Percentiles rank a stretch among this genome's conserved stretches.
phyloP scores from a whole-genome alignment of 2,888 invertebrate species.

The Drosophila neonasuta region DNA sequence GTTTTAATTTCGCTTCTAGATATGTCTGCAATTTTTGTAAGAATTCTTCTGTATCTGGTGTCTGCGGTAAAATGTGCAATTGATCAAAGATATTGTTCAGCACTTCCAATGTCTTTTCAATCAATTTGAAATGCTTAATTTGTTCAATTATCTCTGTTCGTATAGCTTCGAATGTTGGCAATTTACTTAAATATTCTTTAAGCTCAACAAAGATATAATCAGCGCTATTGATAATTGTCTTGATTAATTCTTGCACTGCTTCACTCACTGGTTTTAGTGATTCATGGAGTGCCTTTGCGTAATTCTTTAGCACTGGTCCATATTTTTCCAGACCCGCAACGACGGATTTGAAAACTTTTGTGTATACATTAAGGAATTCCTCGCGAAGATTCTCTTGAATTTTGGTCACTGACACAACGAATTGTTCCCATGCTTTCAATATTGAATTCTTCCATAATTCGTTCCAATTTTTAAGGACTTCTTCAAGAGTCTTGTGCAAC shows the following conservation, averaged over 20 bases:
- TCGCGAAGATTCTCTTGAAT: conserved; percentile 67
- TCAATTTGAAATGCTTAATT: conserved; percentile 83
- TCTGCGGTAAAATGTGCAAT: conserved; percentile 85
- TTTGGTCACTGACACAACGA: conserved; percentile 54
- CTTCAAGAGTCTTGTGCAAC: conserved; percentile 79
- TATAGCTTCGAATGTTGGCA: conserved; percentile 82
- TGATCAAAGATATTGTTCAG: conserved; percentile 84
- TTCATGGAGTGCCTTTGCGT: conserved; percentile 82
- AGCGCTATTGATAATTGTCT: conserved; percentile 76
- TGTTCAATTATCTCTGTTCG: conserved; percentile 60
- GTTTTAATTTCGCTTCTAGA: conserved; percentile 86
- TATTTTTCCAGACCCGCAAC: conserved; percentile 74
- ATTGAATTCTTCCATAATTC: conserved; percentile 82
- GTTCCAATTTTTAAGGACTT: conserved; percentile 80
- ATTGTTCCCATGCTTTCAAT: conserved; percentile 80
- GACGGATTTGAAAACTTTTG: conserved; percentile 52
- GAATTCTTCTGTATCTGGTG: conserved; percentile 86
- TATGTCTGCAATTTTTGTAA: conserved; percentile 85
- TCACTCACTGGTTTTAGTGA: conserved; percentile 79
- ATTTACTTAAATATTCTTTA: conserved; percentile 83
- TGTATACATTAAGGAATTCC: conserved; percentile 61
- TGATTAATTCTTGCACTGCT: conserved; percentile 81
- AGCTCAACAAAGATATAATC: conserved; percentile 72
- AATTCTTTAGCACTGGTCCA: conserved; percentile 74
- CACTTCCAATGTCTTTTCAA: conserved; percentile 84